Evolutionary conservation across 2,797 vertebrate genomes (phyloP).

Genomic region (Eulemur mongoz): DNA sequence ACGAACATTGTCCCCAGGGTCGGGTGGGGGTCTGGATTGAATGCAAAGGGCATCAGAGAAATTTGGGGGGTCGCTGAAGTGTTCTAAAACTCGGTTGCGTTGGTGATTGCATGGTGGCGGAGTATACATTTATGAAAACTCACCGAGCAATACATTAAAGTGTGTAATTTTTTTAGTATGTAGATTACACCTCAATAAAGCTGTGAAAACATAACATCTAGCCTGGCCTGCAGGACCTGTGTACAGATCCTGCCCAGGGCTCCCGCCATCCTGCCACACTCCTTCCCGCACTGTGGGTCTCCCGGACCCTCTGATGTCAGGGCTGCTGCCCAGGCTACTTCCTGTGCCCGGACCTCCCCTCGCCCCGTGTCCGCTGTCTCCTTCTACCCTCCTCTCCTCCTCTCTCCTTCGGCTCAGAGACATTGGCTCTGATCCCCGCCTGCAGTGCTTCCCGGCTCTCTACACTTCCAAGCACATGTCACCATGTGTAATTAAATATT

Average conservation of each 20-base stretch:
- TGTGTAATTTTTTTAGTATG: neutral
- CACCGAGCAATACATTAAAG: neutral
- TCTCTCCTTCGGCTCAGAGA: neutral
- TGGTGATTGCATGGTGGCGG: neutral
- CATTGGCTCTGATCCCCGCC: neutral
- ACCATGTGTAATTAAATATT: neutral
- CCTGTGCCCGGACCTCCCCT: neutral
- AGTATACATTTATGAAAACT: neutral
- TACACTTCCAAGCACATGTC: neutral
- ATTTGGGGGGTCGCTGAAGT: neutral
- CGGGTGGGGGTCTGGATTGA: neutral
- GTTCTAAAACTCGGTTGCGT: neutral
- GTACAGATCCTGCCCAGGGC: neutral
- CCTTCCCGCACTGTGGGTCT: neutral
- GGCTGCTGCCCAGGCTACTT: neutral
- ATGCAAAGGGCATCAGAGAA: neutral
- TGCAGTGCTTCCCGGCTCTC: neutral
- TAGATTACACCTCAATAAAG: neutral
- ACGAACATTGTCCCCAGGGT: neutral
- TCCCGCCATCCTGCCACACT: neutral
- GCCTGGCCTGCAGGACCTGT: neutral
- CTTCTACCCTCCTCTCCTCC: neutral
- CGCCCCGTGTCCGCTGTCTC: neutral
- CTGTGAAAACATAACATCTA: neutral
- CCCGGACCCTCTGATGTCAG: neutral